Evolutionary conservation across 2,888 invertebrate species (phyloP), one percentile per base, ranked within the genome.

Genomic region (Drosophila cognata): DNA sequence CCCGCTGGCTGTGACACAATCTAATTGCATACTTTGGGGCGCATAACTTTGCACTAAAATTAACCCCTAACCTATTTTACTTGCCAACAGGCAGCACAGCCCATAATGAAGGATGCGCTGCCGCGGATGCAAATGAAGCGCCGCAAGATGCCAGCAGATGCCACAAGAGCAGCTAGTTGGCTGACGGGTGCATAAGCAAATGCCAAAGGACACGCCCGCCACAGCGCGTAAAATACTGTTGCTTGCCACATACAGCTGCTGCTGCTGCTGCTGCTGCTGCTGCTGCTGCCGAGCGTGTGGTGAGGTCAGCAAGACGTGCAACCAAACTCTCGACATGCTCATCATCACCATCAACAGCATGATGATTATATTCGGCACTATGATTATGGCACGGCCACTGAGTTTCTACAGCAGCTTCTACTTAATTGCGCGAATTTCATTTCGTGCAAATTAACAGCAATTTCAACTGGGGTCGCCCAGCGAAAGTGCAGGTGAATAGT

Each of bases 381-480:
- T 81, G 65, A 67, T 71, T 60, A 69, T 70, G 71, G 57, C 68
- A 52, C 38, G 56, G 73, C 53, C 55, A 71, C 66, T 56, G 58
- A 51, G 52, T 55, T 46, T 46, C 46, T 46, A 46, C 25, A 25
- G 71, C 74, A 69, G 76, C 83, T 85, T 90, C 87, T 80, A 82
- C 89, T 82, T 92, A 92, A 92, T 92, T 92, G 92, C 92, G 91
- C 84, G 91, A 92, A 92, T 91, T 92, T 91, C 92, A 92, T 92
- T 92, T 91, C 83, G 87, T 83, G 81, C 88, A 92, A 92, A 92
- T 91, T 92, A 92, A 91, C 92, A 91, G 84, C 91, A 91, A 91
- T 92, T 91, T 91, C 74, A 83, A 74, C 59, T 63, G 70, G 77
- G 76, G 82, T 82, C 87, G 70, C 73, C 72, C 71, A 52, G 66